A percentile compares a stretch with the other conserved stretches of the same genome.
Conservation (phyloP, 2,797 vertebrate species). For the Anguilla pacifica region DNA sequence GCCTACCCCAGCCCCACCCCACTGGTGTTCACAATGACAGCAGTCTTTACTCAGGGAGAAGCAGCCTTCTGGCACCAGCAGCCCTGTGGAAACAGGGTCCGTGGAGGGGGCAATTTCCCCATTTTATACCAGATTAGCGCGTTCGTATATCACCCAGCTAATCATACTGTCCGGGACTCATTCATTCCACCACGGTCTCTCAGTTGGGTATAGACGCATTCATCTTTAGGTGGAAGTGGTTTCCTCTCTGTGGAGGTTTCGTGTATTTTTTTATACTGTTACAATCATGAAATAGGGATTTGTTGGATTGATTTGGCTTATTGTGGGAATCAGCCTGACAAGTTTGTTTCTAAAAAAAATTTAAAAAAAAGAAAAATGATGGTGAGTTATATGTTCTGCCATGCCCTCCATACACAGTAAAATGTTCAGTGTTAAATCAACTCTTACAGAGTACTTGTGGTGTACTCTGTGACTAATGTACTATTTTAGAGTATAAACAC, state of each 20-base stretch:
- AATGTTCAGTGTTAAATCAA: too few relatives aligned
- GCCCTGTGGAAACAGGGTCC: neutral
- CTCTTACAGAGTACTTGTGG: too few relatives aligned
- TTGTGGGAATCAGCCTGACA: neutral
- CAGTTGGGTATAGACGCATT: neutral
- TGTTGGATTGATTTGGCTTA: neutral
- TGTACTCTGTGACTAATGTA: too few relatives aligned
- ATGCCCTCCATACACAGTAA: neutral
- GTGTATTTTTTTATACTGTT: neutral
- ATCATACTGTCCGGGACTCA: constrained; percentile 20
- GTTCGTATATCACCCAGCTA: constrained; percentile 26
- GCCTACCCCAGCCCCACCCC: neutral
- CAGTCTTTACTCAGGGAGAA: neutral
- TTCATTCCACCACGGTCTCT: constrained; percentile 6
- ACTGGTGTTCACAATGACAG: constrained; percentile 14
- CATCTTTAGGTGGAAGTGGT: neutral
- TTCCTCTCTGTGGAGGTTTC: constrained; percentile 4
- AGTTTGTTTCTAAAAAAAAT: neutral
- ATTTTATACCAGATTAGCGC: constrained; percentile 23
- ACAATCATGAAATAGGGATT: neutral
- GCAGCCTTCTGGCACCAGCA: neutral
- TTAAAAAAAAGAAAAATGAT: neutral
- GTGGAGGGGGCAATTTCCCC: neutral
- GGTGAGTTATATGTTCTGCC: neutral
- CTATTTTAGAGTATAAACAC: too few relatives aligned